Conservation (phyloP, 2,113 vertebrate genomes). For the Chelonoidis abingdonii region DNA sequence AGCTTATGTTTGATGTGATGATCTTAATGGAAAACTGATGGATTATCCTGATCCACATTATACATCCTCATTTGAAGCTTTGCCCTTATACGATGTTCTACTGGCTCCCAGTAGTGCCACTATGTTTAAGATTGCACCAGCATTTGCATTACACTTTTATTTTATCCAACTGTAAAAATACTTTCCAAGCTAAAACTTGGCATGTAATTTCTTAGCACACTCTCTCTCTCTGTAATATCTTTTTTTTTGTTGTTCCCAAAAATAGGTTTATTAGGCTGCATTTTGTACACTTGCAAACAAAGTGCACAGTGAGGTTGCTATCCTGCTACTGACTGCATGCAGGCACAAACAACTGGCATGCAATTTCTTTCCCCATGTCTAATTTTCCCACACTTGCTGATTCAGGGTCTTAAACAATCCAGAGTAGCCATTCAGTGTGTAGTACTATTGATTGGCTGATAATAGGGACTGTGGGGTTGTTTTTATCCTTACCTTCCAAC, state of each 20-base stretch:
- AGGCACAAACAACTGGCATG: background rate
- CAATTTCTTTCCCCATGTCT: background rate
- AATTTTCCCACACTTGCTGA: background rate
- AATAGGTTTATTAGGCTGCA: background rate
- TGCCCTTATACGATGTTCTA: background rate
- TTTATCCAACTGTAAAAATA: constrained; percentile 3
- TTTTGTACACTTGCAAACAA: background rate
- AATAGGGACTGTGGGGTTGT: background rate
- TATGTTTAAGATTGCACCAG: accelerated
- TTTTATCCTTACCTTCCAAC: background rate
- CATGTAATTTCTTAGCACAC: background rate
- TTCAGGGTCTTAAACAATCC: background rate
- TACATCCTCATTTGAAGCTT: background rate
- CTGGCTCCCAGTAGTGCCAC: background rate
- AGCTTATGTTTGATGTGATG: background rate
- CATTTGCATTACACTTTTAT: background rate
- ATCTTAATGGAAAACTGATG: background rate
- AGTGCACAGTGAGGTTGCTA: background rate
- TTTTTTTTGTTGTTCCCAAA: background rate
- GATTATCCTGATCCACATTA: background rate
- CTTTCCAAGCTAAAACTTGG: background rate
- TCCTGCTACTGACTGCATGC: background rate
- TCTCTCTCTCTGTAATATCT: background rate
- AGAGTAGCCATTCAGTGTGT: accelerated
- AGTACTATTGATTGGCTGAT: background rate